These are phyloP conservation scores for Aradophagus sp. DNA, from an alignment of 1,140 invertebrate species.

Conservation along the genomic window DNA sequence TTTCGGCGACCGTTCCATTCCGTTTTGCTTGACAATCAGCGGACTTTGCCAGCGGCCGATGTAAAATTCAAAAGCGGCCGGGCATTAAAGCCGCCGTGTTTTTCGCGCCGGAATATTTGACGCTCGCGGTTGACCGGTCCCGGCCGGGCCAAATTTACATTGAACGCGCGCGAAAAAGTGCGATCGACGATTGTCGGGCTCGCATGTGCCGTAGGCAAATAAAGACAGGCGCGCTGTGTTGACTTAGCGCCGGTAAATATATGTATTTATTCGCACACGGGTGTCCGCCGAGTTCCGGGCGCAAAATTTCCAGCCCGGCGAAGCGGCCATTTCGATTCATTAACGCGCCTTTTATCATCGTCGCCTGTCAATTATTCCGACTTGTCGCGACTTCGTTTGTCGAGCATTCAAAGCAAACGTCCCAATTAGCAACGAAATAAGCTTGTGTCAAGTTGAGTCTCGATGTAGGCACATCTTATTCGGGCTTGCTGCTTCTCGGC, in stretches of 20 bases:
- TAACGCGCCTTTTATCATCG: conserved; percentile 25
- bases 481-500: no score
- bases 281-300: conserved; percentile 23
- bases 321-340: conserved; percentile 33
- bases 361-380: conserved; percentile 10
- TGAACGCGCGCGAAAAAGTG: conserved; percentile 33
- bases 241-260: conserved; percentile 40
- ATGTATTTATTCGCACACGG: conserved; percentile 49
- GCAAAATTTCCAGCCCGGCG: conserved; percentile 18
- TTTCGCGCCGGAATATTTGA: conserved; percentile 28
- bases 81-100: conserved; percentile 17
- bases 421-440: no score
- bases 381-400: conserved; percentile 4
- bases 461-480: no score
- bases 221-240: conserved; percentile 30
- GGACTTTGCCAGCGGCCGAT: conserved; percentile 10
- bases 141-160: conserved; percentile 33
- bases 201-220: conserved; percentile 32
- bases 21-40: background rate
- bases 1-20: no score
- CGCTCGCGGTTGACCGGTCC: conserved; percentile 32
- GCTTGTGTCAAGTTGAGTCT: no score
- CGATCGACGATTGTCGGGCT: conserved; percentile 37
- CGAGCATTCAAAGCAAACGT: no score
- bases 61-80: conserved; percentile 28